Conservation (phyloP, 2,888 invertebrate genomes). For the Ommatoiulus sabulosus region DNA sequence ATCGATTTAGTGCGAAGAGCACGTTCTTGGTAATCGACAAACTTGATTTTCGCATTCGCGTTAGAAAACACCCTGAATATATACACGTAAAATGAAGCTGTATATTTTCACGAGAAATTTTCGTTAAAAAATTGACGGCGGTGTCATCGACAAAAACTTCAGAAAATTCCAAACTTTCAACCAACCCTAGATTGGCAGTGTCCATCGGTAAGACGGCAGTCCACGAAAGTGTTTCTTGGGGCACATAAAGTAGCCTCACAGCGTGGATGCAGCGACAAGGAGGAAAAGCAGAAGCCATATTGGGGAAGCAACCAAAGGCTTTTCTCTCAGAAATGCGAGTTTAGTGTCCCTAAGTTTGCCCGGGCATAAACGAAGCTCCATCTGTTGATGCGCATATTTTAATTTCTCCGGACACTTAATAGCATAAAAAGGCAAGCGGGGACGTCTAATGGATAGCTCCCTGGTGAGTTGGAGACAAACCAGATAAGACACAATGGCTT, state of each 20-base stretch:
- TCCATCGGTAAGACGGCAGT: background rate
- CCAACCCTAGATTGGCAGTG: background rate
- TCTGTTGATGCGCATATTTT: conserved; percentile 27
- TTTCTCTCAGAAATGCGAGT: background rate
- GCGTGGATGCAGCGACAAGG: background rate
- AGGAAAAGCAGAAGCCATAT: background rate
- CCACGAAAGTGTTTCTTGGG: background rate
- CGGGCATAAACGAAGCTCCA: background rate
- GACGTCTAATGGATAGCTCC: conserved; percentile 48
- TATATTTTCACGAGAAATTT: background rate
- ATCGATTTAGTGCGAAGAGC: background rate
- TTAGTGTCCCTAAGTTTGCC: background rate
- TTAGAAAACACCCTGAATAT: no score
- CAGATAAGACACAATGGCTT: conserved; percentile 44
- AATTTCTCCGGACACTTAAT: conserved; percentile 34
- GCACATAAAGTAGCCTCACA: background rate
- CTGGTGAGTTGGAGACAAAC: conserved; percentile 48
- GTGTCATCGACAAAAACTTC: background rate
- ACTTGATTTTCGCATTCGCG: background rate
- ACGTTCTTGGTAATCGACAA: conserved; percentile 13
- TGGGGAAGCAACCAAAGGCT: background rate
- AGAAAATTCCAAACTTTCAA: background rate
- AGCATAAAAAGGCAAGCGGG: conserved; percentile 38
- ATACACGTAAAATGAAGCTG: background rate
- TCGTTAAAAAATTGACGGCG: background rate